Conservation (phyloP, 2,797 vertebrate genomes). For the Etheostoma perlongum region DNA sequence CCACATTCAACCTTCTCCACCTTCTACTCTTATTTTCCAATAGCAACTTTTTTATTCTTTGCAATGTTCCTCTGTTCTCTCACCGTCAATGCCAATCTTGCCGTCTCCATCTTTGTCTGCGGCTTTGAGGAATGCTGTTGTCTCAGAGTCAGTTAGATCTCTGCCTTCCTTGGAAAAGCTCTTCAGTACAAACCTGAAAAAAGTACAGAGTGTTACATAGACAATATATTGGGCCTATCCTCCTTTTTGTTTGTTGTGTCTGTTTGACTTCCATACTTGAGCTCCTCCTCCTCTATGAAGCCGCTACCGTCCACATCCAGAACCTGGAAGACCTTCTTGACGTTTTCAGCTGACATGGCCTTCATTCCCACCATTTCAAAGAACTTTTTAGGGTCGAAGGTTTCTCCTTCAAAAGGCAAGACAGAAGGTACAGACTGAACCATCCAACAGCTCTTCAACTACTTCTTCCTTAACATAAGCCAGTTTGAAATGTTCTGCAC, state of each 20-base stretch:
- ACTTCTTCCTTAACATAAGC: too few species aligned
- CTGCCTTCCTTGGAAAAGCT: constrained; percentile 90
- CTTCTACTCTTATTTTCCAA: neutral
- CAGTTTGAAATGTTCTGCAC: neutral
- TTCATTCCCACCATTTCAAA: constrained; percentile 94
- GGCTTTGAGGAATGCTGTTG: constrained; percentile 90
- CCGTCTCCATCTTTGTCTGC: constrained; percentile 97
- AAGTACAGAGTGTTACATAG: neutral
- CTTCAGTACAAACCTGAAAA: constrained; percentile 89
- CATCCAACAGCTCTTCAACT: neutral
- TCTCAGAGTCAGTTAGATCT: constrained; percentile 92
- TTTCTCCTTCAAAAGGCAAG: constrained; percentile 83
- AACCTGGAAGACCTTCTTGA: constrained; percentile 93
- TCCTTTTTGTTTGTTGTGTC: neutral
- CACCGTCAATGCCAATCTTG: constrained; percentile 96
- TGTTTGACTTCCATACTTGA: constrained; percentile 87
- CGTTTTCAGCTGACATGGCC: constrained; percentile 88
- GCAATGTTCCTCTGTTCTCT: constrained; percentile 22
- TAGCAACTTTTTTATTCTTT: neutral
- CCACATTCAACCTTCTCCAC: too few species aligned
- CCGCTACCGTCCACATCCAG: constrained; percentile 95
- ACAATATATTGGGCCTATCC: neutral
- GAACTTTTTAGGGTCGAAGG: constrained; percentile 95
- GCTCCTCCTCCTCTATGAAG: constrained; percentile 96
- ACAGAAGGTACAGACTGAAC: neutral